phyloP scores from a whole-genome alignment of 2,797 vertebrate genomes.

The Tiaroga cobitis region DNA sequence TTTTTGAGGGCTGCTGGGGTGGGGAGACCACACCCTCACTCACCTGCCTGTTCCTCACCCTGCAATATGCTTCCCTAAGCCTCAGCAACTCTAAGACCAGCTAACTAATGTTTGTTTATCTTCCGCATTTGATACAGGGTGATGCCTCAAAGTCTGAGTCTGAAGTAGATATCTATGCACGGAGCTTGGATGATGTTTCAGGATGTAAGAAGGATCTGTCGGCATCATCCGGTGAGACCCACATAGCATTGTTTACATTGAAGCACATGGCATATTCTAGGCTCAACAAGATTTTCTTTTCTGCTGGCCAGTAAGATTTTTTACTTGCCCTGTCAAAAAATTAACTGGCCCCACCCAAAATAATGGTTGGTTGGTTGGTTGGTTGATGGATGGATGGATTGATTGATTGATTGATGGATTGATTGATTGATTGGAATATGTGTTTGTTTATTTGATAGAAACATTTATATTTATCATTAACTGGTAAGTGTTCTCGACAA shows the following conservation, averaged over 20 bases:
- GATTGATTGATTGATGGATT: too few species aligned
- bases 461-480: not conserved
- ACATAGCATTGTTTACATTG: not conserved
- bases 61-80: conserved; percentile 30
- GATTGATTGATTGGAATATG: not conserved
- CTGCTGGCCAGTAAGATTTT: not conserved
- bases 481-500: not conserved
- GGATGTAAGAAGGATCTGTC: conserved; percentile 88
- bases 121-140: conserved; percentile 79
- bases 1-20: conserved; percentile 55
- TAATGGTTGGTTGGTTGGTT: not conserved
- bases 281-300: not conserved
- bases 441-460: not conserved
- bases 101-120: conserved; percentile 10
- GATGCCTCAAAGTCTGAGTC: conserved; percentile 91
- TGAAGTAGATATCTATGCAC: conserved; percentile 85
- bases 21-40: conserved; percentile 54
- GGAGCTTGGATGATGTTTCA: conserved; percentile 86
- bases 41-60: conserved; percentile 43
- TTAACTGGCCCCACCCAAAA: not conserved
- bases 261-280: not conserved
- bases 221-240: conserved; percentile 84
- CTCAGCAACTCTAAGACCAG: not conserved
- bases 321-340: not conserved
- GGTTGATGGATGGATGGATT: too few species aligned